These are phyloP conservation scores for Nomada lathburiana DNA, from an alignment of 2,888 invertebrate genomes.

Conservation along the genomic window DNA sequence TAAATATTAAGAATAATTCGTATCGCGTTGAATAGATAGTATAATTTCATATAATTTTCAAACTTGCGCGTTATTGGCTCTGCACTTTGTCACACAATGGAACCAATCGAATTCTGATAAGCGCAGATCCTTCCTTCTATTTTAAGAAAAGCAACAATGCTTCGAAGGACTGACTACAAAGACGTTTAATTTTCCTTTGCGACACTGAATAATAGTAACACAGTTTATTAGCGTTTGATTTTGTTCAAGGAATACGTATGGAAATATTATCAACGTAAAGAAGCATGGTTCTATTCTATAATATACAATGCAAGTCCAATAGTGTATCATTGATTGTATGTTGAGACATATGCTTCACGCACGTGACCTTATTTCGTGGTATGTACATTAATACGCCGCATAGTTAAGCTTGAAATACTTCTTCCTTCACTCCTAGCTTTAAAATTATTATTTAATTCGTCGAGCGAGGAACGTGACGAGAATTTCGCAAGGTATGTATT, in stretches of 20 bases:
- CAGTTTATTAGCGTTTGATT: background rate
- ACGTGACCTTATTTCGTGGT: constrained; percentile 40
- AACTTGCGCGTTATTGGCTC: too few species aligned
- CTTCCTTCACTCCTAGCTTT: constrained; percentile 20
- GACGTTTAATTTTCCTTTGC: background rate
- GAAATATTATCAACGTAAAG: constrained; percentile 62
- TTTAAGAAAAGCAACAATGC: too few species aligned
- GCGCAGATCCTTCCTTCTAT: too few species aligned
- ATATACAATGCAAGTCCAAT: constrained; percentile 77
- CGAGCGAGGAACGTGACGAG: background rate
- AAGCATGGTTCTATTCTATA: constrained; percentile 73
- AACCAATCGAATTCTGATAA: too few species aligned
- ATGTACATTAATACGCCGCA: constrained; percentile 59
- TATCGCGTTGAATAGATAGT: too few species aligned
- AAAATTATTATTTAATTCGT: constrained; percentile 53
- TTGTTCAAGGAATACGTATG: constrained; percentile 5
- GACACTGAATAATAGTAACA: background rate
- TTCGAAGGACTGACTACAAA: too few species aligned
- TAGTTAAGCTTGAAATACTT: constrained; percentile 11
- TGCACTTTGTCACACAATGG: too few species aligned
- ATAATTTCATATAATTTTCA: too few species aligned
- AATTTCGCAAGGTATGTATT: constrained; percentile 8
- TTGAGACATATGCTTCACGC: constrained; percentile 45
- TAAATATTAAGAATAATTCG: too few species aligned
- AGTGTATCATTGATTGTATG: constrained; percentile 68